These are phyloP conservation scores for Atherinomorus stipes DNA, from an alignment of 2,113 vertebrate genomes.

Conservation along the genomic window DNA sequence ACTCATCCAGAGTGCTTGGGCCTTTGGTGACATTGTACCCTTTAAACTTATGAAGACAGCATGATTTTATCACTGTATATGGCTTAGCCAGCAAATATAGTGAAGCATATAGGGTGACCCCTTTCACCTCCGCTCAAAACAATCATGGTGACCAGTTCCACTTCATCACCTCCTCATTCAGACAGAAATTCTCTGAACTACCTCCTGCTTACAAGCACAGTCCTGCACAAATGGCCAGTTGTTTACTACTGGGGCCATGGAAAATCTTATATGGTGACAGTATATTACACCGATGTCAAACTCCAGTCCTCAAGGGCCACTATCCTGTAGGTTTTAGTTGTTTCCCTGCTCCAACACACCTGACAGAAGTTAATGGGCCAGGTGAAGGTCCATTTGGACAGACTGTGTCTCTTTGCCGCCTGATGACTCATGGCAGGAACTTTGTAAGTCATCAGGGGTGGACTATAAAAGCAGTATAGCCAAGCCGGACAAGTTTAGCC, in stretches of 20 bases:
- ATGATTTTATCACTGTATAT: neutral
- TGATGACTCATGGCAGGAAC: too few relatives aligned
- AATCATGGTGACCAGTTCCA: neutral
- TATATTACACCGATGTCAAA: too few relatives aligned
- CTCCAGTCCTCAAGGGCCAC: too few relatives aligned
- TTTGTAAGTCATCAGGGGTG: too few relatives aligned
- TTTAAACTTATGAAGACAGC: neutral
- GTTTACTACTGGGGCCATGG: neutral
- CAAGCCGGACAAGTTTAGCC: too few relatives aligned
- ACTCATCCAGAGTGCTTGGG: neutral
- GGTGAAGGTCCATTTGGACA: too few relatives aligned
- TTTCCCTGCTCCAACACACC: too few relatives aligned
- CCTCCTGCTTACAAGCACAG: too few relatives aligned
- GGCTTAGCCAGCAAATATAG: neutral
- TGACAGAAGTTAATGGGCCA: too few relatives aligned
- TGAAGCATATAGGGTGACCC: neutral
- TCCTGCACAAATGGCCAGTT: neutral
- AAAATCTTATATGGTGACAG: neutral
- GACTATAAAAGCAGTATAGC: too few relatives aligned
- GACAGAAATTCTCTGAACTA: neutral
- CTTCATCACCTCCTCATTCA: neutral
- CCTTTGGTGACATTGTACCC: neutral
- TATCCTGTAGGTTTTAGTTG: too few relatives aligned
- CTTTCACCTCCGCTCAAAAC: neutral
- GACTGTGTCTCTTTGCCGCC: too few relatives aligned